Conservation (phyloP, 2,888 invertebrate species). For the Lasioglossum figueresi region DNA sequence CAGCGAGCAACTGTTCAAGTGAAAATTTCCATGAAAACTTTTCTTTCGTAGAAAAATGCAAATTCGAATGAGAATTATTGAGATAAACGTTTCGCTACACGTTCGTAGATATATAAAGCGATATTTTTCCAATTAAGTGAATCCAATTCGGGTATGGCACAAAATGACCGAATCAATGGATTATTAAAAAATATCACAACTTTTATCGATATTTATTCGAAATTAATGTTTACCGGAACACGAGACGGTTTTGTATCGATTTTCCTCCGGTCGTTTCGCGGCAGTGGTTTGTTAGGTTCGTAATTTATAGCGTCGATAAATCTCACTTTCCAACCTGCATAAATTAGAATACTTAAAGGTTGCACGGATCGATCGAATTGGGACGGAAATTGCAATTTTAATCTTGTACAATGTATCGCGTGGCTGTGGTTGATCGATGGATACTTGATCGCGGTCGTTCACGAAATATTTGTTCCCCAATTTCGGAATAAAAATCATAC, state of each 20-base stretch:
- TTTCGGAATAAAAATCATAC: neutral
- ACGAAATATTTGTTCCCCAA: neutral
- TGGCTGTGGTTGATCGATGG: constrained; percentile 5
- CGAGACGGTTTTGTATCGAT: neutral
- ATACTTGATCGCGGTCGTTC: neutral
- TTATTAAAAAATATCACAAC: neutral
- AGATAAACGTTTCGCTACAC: neutral
- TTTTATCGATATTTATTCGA: neutral
- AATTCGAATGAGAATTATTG: neutral
- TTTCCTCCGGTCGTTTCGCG: neutral
- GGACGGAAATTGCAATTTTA: neutral
- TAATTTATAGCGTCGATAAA: constrained; percentile 17
- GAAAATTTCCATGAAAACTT: too few relatives aligned
- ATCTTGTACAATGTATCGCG: constrained; percentile 12
- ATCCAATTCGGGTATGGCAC: neutral
- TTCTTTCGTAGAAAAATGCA: neutral
- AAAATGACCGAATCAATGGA: neutral
- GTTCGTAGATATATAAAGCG: neutral
- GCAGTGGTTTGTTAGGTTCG: constrained; percentile 2
- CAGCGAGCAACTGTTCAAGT: neutral
- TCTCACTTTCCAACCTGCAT: neutral
- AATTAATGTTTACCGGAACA: constrained; percentile 4
- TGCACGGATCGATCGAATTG: neutral
- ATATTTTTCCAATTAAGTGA: neutral
- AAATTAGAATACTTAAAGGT: constrained; percentile 8